Percentiles rank a stretch among this genome's conserved stretches.
Evolutionary conservation across 2,797 vertebrate species (phyloP).

Genomic region (Salarias fasciatus): DNA sequence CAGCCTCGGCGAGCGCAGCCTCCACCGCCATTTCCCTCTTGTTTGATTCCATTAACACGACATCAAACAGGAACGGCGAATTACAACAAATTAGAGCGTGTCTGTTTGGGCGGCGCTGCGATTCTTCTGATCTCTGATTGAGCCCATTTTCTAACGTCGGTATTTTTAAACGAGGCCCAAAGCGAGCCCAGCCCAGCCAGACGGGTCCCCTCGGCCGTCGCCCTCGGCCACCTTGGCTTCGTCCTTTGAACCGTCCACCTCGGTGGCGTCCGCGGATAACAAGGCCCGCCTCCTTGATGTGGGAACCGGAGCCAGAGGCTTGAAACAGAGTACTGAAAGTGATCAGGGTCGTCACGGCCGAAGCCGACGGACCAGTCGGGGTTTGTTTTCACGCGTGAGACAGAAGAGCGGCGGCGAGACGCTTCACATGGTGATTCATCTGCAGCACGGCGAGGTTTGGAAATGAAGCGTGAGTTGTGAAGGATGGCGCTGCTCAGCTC

Average conservation of each 20-base stretch:
- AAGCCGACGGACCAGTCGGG: constrained; percentile 63
- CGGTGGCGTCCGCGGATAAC: constrained; percentile 17
- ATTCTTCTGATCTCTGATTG: constrained; percentile 24
- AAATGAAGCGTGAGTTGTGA: constrained; percentile 65
- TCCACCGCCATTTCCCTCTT: constrained; percentile 7
- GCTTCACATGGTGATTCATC: constrained; percentile 49
- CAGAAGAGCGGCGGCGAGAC: constrained; percentile 17
- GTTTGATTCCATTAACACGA: constrained; percentile 27
- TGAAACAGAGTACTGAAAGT: constrained; percentile 63
- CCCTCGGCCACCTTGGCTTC: neutral
- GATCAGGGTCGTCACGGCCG: constrained; percentile 58
- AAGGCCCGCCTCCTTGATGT: constrained; percentile 31
- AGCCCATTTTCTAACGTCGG: constrained; percentile 19
- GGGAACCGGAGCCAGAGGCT: constrained; percentile 39
- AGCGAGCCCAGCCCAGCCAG: neutral
- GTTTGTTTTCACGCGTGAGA: constrained; percentile 58
- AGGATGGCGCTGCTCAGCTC: constrained; percentile 43
- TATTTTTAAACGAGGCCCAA: constrained; percentile 19
- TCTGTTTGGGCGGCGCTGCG: constrained; percentile 22
- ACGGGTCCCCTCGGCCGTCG: neutral
- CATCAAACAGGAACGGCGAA: constrained; percentile 31
- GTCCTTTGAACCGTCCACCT: constrained; percentile 10
- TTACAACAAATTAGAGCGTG: constrained; percentile 28
- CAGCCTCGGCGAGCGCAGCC: constrained; percentile 13
- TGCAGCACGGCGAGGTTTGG: constrained; percentile 44